Conservation (phyloP, 1,140 invertebrate species). For the Drosophila erecta region DNA sequence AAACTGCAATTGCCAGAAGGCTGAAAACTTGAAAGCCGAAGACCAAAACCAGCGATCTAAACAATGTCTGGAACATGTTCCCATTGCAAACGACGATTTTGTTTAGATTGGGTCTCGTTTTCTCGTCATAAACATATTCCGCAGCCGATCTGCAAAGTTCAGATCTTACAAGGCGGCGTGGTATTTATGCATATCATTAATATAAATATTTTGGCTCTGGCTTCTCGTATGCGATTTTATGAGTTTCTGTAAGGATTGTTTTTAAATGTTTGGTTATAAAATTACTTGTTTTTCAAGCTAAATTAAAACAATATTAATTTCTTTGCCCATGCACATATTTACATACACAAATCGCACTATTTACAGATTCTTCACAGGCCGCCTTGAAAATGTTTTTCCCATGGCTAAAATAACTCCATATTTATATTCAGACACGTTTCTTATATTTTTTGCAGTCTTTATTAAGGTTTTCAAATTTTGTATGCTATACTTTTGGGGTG, state of each 20-base stretch:
- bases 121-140: constrained; percentile 65
- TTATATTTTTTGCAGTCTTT: constrained; percentile 1
- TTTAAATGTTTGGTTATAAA: constrained; percentile 53
- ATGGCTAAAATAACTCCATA: background rate
- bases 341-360: constrained; percentile 1
- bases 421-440: background rate
- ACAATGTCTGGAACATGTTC: constrained; percentile 78
- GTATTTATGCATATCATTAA: constrained; percentile 72
- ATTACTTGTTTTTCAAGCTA: constrained; percentile 61
- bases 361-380: background rate
- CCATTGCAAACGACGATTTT: constrained; percentile 56
- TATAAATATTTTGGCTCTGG: constrained; percentile 73
- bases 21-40: constrained; percentile 39
- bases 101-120: constrained; percentile 59
- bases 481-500: too few species aligned
- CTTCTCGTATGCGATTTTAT: constrained; percentile 67
- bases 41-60: constrained; percentile 54
- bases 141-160: constrained; percentile 2
- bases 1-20: constrained; percentile 39
- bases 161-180: constrained; percentile 10
- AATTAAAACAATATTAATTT: constrained; percentile 56
- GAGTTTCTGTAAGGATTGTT: constrained; percentile 62
- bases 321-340: constrained; percentile 16
- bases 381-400: constrained; percentile 12
- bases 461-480: background rate